phyloP scores from a whole-genome alignment of 1,140 invertebrate species.

The Dendroctonus valens region DNA sequence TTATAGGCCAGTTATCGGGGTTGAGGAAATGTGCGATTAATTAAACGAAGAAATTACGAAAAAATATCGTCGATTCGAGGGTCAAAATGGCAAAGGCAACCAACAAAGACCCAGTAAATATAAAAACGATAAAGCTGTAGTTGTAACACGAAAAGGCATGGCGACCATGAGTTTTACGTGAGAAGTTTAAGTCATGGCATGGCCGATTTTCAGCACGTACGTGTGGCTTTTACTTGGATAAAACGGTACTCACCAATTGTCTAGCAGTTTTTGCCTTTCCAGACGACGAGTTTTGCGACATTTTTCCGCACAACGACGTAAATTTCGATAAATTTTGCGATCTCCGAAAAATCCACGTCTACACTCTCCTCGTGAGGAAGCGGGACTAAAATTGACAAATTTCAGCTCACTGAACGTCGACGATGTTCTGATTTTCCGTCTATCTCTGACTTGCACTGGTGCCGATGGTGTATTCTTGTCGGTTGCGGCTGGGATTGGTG shows the following conservation, averaged over 20 bases:
- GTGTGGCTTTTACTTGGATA: neutral
- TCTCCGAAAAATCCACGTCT: slow-evolving; percentile 36
- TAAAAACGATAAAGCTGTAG: slow-evolving; percentile 14
- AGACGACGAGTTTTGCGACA: slow-evolving; percentile 39
- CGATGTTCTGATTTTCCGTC: too few species aligned
- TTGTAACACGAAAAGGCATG: slow-evolving; percentile 34
- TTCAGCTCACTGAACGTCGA: too few species aligned
- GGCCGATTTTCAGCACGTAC: slow-evolving; percentile 29
- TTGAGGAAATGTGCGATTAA: neutral
- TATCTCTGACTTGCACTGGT: too few species aligned
- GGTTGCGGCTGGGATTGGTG: too few species aligned
- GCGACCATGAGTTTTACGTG: slow-evolving; percentile 41
- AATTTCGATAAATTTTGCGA: slow-evolving; percentile 21
- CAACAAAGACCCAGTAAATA: neutral
- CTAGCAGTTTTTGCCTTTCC: slow-evolving; percentile 36
- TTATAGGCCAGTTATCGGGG: neutral
- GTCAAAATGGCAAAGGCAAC: too few species aligned
- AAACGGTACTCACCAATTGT: slow-evolving; percentile 41
- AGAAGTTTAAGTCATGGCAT: slow-evolving; percentile 34
- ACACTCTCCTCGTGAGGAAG: slow-evolving; percentile 38
- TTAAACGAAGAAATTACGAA: too few species aligned
- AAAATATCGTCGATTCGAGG: too few species aligned
- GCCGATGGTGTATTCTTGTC: too few species aligned
- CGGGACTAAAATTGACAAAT: slow-evolving; percentile 41
- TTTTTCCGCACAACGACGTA: slow-evolving; percentile 36